phyloP scores from a whole-genome alignment of 2,797 vertebrate genomes.

The Onychomys arenicola region DNA sequence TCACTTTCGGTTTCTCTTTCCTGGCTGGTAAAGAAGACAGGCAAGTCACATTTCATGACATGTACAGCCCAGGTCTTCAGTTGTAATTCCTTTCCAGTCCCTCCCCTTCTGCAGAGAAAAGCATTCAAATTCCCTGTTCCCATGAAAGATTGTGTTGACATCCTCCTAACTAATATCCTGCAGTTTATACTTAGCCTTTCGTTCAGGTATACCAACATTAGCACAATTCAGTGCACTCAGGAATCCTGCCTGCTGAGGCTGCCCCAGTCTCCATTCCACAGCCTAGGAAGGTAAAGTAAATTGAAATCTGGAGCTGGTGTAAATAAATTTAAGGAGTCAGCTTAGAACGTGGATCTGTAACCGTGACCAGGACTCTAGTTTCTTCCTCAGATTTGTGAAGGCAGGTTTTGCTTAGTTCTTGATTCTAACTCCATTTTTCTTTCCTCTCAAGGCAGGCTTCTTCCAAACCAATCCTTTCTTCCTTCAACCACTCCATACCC shows the following conservation, averaged over 20 bases:
- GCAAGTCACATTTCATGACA: neutral
- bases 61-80: neutral
- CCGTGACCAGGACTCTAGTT: neutral
- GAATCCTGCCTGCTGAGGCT: neutral
- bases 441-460: neutral
- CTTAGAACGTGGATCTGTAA: neutral
- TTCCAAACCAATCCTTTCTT: neutral
- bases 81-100: neutral
- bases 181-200: neutral
- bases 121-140: neutral
- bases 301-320: neutral
- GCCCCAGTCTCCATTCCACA: neutral
- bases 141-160: neutral
- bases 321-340: neutral
- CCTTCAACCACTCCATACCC: neutral
- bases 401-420: neutral
- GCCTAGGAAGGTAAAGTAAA: neutral
- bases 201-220: neutral
- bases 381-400: neutral
- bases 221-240: neutral
- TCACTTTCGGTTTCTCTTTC: conserved; percentile 72
- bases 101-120: neutral
- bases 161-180: neutral
- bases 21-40: conserved; percentile 8
- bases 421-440: neutral